phyloP scores from a whole-genome alignment of 1,140 invertebrate genomes.

The Ceratoteleas bidentatus region DNA sequence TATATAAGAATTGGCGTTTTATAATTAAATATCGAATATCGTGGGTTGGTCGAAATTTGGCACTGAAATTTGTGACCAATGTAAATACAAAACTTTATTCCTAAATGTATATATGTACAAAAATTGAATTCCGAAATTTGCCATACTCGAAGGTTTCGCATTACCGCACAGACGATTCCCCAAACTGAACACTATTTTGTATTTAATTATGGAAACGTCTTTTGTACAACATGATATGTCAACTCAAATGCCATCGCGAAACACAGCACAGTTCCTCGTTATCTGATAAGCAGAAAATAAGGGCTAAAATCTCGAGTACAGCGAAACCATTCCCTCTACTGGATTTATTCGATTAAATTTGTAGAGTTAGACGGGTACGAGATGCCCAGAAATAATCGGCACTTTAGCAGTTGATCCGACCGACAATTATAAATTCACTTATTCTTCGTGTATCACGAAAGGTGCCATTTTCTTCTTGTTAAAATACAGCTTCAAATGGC shows the following conservation, averaged over 20 bases:
- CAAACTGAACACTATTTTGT: slow-evolving; percentile 18
- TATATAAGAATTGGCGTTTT: slow-evolving; percentile 40
- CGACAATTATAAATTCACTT: slow-evolving; percentile 3
- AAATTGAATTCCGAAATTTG: slow-evolving; percentile 21
- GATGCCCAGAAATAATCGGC: slow-evolving; percentile 12
- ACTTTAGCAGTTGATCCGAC: neutral
- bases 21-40: slow-evolving; percentile 59
- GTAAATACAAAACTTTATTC: slow-evolving; percentile 40
- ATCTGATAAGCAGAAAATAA: slow-evolving; percentile 21
- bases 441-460: slow-evolving; percentile 5
- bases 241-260: slow-evolving; percentile 36
- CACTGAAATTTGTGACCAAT: slow-evolving; percentile 29
- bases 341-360: slow-evolving; percentile 79
- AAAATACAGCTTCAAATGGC: slow-evolving; percentile 7
- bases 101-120: slow-evolving; percentile 54
- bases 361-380: slow-evolving; percentile 74
- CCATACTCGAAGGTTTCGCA: slow-evolving; percentile 11
- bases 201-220: slow-evolving; percentile 52
- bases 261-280: slow-evolving; percentile 48
- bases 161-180: neutral
- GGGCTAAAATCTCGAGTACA: slow-evolving; percentile 4
- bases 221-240: slow-evolving; percentile 33
- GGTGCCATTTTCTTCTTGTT: slow-evolving; percentile 26
- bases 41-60: slow-evolving; percentile 27
- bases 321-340: slow-evolving; percentile 75